Conservation (phyloP, 2,797 vertebrate species). For the Sternotherus odoratus region DNA sequence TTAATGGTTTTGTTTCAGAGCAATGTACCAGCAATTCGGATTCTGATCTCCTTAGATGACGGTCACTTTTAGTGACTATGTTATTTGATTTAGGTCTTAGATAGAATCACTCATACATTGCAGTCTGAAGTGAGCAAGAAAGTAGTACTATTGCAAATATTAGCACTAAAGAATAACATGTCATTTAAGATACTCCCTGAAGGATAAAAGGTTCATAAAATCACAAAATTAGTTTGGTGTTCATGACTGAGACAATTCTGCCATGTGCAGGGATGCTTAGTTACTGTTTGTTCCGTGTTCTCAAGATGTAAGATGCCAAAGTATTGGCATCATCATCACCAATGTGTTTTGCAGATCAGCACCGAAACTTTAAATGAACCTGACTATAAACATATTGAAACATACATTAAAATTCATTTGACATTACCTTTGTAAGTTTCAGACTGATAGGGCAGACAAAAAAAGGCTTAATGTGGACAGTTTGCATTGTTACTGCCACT, state of each 20-base stretch:
- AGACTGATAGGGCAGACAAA: neutral
- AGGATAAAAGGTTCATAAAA: neutral
- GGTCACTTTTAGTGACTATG: neutral
- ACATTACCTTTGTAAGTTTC: constrained; percentile 10
- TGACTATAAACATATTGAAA: constrained; percentile 31
- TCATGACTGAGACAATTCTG: constrained; percentile 13
- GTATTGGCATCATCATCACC: neutral
- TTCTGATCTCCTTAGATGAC: constrained; percentile 24
- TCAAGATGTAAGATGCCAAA: neutral
- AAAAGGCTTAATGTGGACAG: neutral
- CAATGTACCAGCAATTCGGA: constrained; percentile 18
- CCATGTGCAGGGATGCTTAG: neutral
- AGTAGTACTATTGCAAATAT: neutral
- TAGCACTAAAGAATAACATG: neutral
- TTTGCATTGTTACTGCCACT: neutral
- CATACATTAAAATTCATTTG: constrained; percentile 19
- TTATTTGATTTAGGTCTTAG: neutral
- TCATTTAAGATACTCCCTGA: neutral
- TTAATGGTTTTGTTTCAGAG: neutral
- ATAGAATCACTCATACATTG: neutral
- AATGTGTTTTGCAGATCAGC: constrained; percentile 27
- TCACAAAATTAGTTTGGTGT: neutral
- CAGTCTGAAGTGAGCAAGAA: neutral
- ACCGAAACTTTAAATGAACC: constrained; percentile 42
- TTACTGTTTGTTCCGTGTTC: constrained; percentile 20